Evolutionary conservation across 1,140 invertebrate species (phyloP).

Genomic region (Spodoptera litura): DNA sequence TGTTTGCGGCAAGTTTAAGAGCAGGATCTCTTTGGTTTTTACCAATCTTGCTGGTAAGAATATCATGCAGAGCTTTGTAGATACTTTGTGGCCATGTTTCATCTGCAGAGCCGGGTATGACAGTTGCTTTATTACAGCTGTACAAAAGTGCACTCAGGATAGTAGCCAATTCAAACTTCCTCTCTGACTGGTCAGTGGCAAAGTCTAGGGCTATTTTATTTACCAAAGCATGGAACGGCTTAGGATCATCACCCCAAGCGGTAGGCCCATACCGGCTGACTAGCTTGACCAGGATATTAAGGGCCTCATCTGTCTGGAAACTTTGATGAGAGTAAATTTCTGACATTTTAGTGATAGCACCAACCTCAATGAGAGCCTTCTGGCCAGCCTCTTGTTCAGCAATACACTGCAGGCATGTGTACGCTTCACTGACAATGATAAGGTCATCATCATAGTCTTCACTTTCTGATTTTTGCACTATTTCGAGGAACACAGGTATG

Average conservation of each 20-base stretch:
- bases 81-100: conserved; percentile 93
- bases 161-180: conserved; percentile 94
- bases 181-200: conserved; percentile 93
- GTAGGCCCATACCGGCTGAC: conserved; percentile 89
- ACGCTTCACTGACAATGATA: conserved; percentile 95
- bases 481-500: conserved; percentile 93
- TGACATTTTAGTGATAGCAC: conserved; percentile 92
- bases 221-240: conserved; percentile 92
- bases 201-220: conserved; percentile 95
- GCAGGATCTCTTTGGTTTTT: conserved; percentile 95
- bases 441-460: conserved; percentile 94
- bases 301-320: conserved; percentile 94
- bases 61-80: conserved; percentile 92
- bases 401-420: conserved; percentile 93
- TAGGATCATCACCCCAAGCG: conserved; percentile 91
- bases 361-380: conserved; percentile 91
- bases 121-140: conserved; percentile 89
- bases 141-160: conserved; percentile 91
- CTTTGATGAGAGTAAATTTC: conserved; percentile 94
- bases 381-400: conserved; percentile 91
- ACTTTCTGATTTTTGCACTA: conserved; percentile 92
- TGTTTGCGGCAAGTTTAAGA: conserved; percentile 92
- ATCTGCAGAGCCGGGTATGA: conserved; percentile 87
- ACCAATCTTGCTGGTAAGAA: conserved; percentile 94
- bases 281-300: conserved; percentile 91